Evolutionary conservation across 1,140 invertebrate species (phyloP), one percentile per base, ranked within the genome.

Genomic region (Drosophila tropicalis): DNA sequence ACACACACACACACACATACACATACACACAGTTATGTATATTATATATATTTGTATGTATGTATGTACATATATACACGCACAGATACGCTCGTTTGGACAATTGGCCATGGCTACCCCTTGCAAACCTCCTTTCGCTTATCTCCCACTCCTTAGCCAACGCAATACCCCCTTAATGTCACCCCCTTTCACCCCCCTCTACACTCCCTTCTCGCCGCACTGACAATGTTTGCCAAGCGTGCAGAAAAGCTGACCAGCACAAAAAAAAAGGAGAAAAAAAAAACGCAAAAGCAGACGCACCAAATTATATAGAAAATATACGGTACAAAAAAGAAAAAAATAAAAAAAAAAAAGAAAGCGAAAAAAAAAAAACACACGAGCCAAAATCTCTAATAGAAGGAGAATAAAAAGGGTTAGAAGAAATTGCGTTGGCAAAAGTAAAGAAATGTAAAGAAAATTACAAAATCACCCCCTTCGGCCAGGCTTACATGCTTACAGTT

Each of bases 401-500:
- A 76, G 56, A 55, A 66, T n/a, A 64, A 81, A 85, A 85, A 83
- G 73, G 73, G 73, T 76, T 76, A 76, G 72, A 55, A 68, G 66
- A 76, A 76, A 76, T 76, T 76, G 84, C 82, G 80, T 81, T 70
- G 79, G 76, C 76, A 67, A 57, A 72, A 70, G 83, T 76, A 84
- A 89, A 89, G 84, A 87, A 87, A 87, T 87, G 80, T 84, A 84
- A 89, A 87, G 84, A 87, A 87, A 87, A 89, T 87, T 87, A 87
- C 72, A 86, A 87, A 87, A 87, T 87, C 83, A 87, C 79, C 83
- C 83, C 83, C 79, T 89, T 87, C 67, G 83, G 84, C 84, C 83
- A 89, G 83, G 83, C 83, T 87, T 87, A 87, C 83, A 87, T 87
- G 83, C 83, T 87, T 87, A 89, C 84, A 87, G 84, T 87, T 87